These are phyloP conservation scores for Brevipalpus yothersi DNA, from an alignment of 1,140 invertebrate genomes.

Conservation along the genomic window DNA sequence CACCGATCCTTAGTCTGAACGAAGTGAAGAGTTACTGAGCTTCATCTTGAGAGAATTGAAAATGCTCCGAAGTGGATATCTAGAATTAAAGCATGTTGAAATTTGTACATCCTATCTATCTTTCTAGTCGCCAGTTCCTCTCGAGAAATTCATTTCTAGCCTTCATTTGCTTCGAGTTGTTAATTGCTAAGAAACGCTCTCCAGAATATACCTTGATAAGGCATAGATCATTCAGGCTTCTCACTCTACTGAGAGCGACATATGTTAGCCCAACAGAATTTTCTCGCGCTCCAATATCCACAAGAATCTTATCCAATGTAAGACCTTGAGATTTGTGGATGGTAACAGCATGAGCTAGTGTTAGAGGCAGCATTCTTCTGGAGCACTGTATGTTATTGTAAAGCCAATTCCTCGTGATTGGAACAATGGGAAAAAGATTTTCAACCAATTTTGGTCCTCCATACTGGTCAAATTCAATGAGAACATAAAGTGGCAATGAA, in stretches of 20 bases:
- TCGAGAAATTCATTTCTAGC: too few relatives aligned
- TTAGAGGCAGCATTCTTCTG: slow-evolving; percentile 1
- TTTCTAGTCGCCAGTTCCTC: too few relatives aligned
- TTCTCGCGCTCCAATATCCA: slow-evolving; percentile 15
- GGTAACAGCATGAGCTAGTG: slow-evolving; percentile 23
- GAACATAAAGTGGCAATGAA: too few relatives aligned
- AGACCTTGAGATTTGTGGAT: slow-evolving; percentile 28
- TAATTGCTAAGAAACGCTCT: background rate
- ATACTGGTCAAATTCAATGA: too few relatives aligned
- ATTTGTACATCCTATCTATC: too few relatives aligned
- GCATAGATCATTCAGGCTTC: background rate
- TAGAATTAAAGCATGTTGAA: too few relatives aligned
- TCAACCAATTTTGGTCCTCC: background rate
- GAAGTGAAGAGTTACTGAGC: too few relatives aligned
- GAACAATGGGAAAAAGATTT: background rate
- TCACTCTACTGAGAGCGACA: slow-evolving; percentile 16
- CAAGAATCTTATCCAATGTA: slow-evolving; percentile 17
- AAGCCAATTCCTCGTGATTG: background rate
- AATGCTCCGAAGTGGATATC: too few relatives aligned
- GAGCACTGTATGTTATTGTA: background rate
- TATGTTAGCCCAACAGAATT: slow-evolving; percentile 21
- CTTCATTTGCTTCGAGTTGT: too few relatives aligned
- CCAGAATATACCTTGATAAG: background rate
- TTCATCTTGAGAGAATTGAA: too few relatives aligned
- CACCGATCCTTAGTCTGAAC: too few relatives aligned